These are phyloP conservation scores for Amblyopsis rosae DNA, from an alignment of 2,113 vertebrate species.

Conservation along the genomic window DNA sequence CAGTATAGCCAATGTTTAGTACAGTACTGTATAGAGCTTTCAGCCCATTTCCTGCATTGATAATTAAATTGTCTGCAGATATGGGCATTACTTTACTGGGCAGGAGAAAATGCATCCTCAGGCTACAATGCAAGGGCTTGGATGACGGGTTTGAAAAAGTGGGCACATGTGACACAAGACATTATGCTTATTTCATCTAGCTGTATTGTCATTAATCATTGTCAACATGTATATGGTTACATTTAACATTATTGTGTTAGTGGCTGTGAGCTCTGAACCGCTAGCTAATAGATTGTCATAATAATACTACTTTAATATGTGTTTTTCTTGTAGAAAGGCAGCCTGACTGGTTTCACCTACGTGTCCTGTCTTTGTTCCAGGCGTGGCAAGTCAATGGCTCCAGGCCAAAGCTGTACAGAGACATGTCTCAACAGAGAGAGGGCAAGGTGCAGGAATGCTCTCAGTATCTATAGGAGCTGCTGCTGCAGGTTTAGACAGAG, in stretches of 20 bases:
- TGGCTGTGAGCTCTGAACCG: too few species aligned
- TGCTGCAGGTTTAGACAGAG: constrained; percentile 20
- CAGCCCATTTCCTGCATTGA: constrained; percentile 52
- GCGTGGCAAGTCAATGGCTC: constrained; percentile 82
- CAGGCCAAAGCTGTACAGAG: constrained; percentile 76
- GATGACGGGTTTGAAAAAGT: background rate
- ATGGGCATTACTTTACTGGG: constrained; percentile 30
- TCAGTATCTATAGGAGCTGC: constrained; percentile 5
- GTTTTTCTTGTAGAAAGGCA: constrained; percentile 14
- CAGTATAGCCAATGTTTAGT: background rate
- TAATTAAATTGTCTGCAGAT: constrained; percentile 49
- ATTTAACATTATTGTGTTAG: too few species aligned
- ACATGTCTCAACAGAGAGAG: constrained; percentile 74
- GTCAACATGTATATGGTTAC: too few species aligned
- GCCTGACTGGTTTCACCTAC: constrained; percentile 63
- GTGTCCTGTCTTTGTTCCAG: constrained; percentile 82
- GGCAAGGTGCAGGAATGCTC: constrained; percentile 66
- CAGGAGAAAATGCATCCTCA: constrained; percentile 28
- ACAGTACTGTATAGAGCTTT: constrained; percentile 23
- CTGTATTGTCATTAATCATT: too few species aligned
- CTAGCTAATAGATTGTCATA: too few species aligned
- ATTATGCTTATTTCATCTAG: too few species aligned
- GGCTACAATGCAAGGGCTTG: background rate
- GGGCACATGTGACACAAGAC: background rate
- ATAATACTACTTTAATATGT: too few species aligned